Evolutionary conservation across 2,113 vertebrate species (phyloP), one percentile per base, ranked within the genome.

Genomic region (Macquaria australasica): DNA sequence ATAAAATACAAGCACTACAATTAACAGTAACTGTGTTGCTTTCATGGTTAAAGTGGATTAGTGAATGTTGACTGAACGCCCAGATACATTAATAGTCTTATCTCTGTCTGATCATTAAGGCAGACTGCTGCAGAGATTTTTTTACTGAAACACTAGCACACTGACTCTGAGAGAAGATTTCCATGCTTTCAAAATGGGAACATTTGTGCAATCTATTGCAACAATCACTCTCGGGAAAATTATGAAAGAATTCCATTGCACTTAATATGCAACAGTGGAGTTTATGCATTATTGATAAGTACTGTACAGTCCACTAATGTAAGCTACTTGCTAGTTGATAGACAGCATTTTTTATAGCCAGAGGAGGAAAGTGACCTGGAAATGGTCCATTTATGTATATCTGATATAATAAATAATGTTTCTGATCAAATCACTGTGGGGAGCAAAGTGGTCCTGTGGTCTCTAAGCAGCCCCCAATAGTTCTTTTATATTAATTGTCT

Each of bases 221-320:
- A 83, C 80, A 87, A 23, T 75, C 68, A 77, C 67, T 59, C 28
- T 67, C 0, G 1, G 70, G 59, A 55, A 72, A 73, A 81, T 68
- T 16, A 74, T 79, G 55, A 79, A 73, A 79, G 20, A 68, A 79
- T 58, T 70, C 9, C 39, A 37, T 18, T 15, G 58, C 18, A 48
- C 34, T 67, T 59, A 69, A 64, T 66, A 60, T 43, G 58, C 70
- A 73, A 73, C 12, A 55, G 39, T 62, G 14, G 55, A 63, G 28
- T 50, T 82, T 12, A 83, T 87, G 51, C 31, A 87, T 75, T 76
- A 76, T 72, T 80, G 51, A 79, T 76, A 39, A 82, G 69, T 4
- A 55, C 50, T 56, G 31, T 50, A 66, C 23, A 71, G 74, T 64
- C 9, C 75, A 70, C 39, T 75, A 79, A 66, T 80, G 60, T 76